Evolutionary conservation across 2,797 vertebrate genomes (phyloP).

Genomic region (Gymnocypris eckloni): DNA sequence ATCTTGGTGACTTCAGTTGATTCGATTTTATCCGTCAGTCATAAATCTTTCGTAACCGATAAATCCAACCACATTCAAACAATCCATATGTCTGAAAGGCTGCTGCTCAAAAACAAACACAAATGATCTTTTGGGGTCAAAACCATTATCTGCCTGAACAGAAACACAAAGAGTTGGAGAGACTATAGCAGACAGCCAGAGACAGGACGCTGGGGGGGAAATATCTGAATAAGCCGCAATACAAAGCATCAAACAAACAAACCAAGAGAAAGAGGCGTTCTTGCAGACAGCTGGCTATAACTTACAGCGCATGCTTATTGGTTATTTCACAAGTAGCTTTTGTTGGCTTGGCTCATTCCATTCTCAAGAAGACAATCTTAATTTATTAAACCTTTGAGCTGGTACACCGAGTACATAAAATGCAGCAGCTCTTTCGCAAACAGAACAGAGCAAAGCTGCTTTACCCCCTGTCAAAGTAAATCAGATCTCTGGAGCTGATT

Average conservation of each 20-base stretch:
- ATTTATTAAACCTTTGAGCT: slow-evolving; percentile 26
- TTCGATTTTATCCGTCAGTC: slow-evolving; percentile 9
- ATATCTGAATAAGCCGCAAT: background rate
- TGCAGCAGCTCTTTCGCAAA: slow-evolving; percentile 14
- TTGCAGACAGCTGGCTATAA: slow-evolving; percentile 1
- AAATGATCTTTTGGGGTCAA: slow-evolving; percentile 3
- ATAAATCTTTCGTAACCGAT: background rate
- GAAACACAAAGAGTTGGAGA: slow-evolving; percentile 12
- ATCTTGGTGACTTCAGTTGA: background rate
- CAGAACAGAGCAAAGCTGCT: background rate
- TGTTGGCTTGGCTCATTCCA: slow-evolving; percentile 33
- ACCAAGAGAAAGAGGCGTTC: slow-evolving; percentile 5
- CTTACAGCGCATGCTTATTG: slow-evolving; percentile 17
- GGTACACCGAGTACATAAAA: slow-evolving; percentile 7
- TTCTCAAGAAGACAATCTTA: slow-evolving; percentile 27
- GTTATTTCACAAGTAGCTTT: slow-evolving; percentile 45
- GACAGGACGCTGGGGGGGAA: background rate
- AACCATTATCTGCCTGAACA: background rate
- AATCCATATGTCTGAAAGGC: slow-evolving; percentile 10
- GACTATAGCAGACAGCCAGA: background rate
- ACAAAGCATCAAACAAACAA: slow-evolving; percentile 11
- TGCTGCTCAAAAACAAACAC: slow-evolving; percentile 5
- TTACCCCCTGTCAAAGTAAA: background rate
- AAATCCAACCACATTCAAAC: background rate
- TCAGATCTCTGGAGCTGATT: slow-evolving; percentile 11